Evolutionary conservation across 2,888 invertebrate species (phyloP), one percentile per base, ranked within the genome.

Genomic region (Dysmachus trigonus): DNA sequence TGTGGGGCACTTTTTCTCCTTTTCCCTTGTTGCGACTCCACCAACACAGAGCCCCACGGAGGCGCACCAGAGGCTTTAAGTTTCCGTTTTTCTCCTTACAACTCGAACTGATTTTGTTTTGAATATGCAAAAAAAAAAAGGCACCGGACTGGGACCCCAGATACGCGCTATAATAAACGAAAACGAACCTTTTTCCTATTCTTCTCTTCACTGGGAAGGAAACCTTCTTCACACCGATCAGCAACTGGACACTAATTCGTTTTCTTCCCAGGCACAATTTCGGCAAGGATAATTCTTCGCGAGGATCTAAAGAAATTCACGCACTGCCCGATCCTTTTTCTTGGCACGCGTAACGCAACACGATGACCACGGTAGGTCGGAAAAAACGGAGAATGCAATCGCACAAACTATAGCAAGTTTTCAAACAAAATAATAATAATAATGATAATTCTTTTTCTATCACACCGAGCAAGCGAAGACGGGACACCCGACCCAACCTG

Each of bases 31-130:
- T 15, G 15, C 30, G 51, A 41, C 77, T 41, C n/a, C 62, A 62
- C 81, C 53, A 82, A 62, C 53, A 41, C 83, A 83, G 13, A 15
- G 38, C 35, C 13, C n/a, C 22, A 74, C 15, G 13, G 10, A 35
- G 27, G 31, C 31, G 5, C 73, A 71, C 38, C 71, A 22, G 35
- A 82, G 51, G 31, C 35, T n/a, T n/a, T n/a, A 82, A 35, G 35
- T 82, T 71, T 82, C 38, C 82, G 71, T 71, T 71, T 71, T 71
- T 82, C 38, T 35, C 30, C 62, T 71, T 15, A 8, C 22, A 71
- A 18, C 71, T n/a, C n/a, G 27, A 82, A 71, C 82, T 27, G 82
- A 82, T 71, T 82, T 71, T 71, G 71, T 71, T 38, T 82, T 71
- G 38, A 71, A 71, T 31, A 51, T 8, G 30, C 18, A 3, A 30